A percentile compares a stretch with the other conserved stretches of the same genome.
Conservation (phyloP, 2,888 invertebrate species). For the Hypolimnas misippus region DNA sequence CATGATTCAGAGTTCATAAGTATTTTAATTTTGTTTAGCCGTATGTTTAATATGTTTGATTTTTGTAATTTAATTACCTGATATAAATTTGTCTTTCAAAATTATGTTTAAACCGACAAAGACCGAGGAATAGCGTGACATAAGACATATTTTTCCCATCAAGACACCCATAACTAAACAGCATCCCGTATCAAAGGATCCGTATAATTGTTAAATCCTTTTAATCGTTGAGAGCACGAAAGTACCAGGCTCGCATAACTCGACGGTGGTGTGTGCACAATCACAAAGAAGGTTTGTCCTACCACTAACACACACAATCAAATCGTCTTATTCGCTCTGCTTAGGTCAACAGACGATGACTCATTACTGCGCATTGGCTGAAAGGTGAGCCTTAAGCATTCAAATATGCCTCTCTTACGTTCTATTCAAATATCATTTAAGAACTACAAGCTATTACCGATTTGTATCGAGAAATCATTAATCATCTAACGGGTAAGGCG, state of each 20-base stretch:
- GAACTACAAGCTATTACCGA: neutral
- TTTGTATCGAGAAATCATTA: neutral
- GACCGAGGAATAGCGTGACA: conserved; percentile 30
- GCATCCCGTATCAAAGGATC: conserved; percentile 28
- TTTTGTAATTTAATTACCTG: no score
- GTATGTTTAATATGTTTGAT: neutral
- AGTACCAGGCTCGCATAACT: conserved; percentile 54
- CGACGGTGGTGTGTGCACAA: conserved; percentile 42
- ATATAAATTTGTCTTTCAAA: no score
- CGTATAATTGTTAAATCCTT: conserved; percentile 40
- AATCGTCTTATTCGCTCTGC: conserved; percentile 46
- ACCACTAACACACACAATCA: conserved; percentile 44
- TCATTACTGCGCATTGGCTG: conserved; percentile 59
- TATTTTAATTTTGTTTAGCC: no score
- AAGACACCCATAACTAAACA: conserved; percentile 27
- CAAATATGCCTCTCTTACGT: conserved; percentile 14
- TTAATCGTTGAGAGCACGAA: conserved; percentile 42
- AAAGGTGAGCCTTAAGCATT: conserved; percentile 46
- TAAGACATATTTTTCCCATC: conserved; percentile 31
- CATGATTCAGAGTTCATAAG: neutral
- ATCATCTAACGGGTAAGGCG: neutral
- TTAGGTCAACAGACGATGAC: conserved; percentile 71
- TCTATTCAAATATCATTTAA: conserved; percentile 7
- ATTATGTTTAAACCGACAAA: no score
- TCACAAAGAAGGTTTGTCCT: conserved; percentile 42